Percentiles rank a stretch among this genome's conserved stretches.
phyloP scores from a whole-genome alignment of 2,113 vertebrate species.

The Ramphastos sulfuratus region DNA sequence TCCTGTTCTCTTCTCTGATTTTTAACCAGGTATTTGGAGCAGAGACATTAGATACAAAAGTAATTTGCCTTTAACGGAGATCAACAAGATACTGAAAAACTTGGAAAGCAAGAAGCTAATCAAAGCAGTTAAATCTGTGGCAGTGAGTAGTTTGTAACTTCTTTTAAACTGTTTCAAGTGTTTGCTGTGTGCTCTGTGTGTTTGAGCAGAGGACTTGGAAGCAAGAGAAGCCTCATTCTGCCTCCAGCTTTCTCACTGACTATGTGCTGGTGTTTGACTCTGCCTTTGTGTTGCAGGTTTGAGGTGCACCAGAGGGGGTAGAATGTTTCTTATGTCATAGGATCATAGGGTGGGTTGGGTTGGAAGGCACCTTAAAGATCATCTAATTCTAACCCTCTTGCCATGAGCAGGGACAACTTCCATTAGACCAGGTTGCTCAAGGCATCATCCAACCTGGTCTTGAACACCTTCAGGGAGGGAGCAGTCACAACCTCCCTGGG shows the following conservation, averaged over 20 bases:
- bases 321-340: background rate
- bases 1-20: background rate
- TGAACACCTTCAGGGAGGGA: no score
- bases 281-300: background rate
- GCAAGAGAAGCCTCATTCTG: background rate
- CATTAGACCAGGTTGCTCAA: no score
- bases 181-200: background rate
- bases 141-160: slow-evolving; percentile 81
- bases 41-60: slow-evolving; percentile 97
- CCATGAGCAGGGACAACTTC: no score
- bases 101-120: slow-evolving; percentile 99
- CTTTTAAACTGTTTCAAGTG: background rate
- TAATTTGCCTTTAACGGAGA: slow-evolving; percentile 96
- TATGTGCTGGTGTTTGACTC: background rate
- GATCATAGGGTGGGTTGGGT: no score
- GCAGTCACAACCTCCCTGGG: no score
- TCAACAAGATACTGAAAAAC: slow-evolving; percentile 99
- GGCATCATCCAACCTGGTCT: no score
- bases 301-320: background rate
- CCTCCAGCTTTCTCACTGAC: background rate
- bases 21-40: slow-evolving; percentile 92
- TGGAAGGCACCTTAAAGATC: no score
- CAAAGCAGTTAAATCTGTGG: slow-evolving; percentile 99
- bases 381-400: no score
- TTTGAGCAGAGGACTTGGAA: background rate